Evolutionary conservation across 2,888 invertebrate genomes (phyloP).

Genomic region (Brachylomia viminalis): DNA sequence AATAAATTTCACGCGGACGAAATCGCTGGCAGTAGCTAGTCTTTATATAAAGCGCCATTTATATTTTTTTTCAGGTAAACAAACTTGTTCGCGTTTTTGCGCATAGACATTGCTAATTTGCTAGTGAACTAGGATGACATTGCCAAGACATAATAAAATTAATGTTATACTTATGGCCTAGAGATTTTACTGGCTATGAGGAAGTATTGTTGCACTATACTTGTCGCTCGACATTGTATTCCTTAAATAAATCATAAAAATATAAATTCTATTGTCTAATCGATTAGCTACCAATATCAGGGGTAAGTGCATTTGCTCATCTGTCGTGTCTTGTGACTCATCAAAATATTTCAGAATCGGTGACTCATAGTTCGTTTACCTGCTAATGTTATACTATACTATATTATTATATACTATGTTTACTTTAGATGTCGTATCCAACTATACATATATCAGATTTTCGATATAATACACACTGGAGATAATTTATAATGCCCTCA

Average conservation of each 20-base stretch:
- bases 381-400: constrained; percentile 65
- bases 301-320: constrained; percentile 69
- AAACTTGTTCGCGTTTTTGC: neutral
- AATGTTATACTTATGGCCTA: neutral
- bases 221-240: neutral
- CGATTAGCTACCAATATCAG: constrained; percentile 57
- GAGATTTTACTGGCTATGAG: constrained; percentile 8
- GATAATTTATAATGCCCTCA: constrained; percentile 9
- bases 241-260: neutral
- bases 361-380: constrained; percentile 86
- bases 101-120: neutral
- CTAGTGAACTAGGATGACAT: neutral
- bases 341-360: constrained; percentile 75
- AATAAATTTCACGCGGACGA: too few relatives aligned
- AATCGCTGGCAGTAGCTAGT: too few relatives aligned
- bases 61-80: neutral
- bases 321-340: constrained; percentile 76
- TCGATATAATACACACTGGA: constrained; percentile 20
- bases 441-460: constrained; percentile 38
- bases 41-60: too few relatives aligned
- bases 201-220: neutral
- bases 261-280: constrained; percentile 47
- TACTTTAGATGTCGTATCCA: constrained; percentile 57
- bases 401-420: constrained; percentile 53
- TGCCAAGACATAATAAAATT: too few relatives aligned